Evolutionary conservation across 2,888 invertebrate species (phyloP).

Genomic region (Sarcophaga caerulescens): DNA sequence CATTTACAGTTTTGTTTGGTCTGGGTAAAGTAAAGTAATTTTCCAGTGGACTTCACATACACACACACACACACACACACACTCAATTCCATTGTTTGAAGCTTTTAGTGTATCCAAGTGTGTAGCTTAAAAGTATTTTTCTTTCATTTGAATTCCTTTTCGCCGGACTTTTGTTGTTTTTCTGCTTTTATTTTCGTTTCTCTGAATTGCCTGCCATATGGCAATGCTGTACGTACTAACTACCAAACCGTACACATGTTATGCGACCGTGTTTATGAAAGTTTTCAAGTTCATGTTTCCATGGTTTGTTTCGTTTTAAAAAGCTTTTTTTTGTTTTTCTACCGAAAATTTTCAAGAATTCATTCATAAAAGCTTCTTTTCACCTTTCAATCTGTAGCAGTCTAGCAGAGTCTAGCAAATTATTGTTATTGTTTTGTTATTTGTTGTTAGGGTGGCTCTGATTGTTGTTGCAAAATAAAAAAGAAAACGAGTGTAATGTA

Average conservation of each 20-base stretch:
- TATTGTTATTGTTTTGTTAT: background rate
- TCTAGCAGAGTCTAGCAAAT: too few relatives aligned
- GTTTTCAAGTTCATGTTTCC: constrained; percentile 16
- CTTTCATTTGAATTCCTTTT: background rate
- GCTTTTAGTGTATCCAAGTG: constrained; percentile 33
- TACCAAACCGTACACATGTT: background rate
- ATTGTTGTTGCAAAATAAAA: background rate
- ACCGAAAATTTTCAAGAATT: constrained; percentile 22
- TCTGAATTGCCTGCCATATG: background rate
- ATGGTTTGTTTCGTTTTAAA: background rate
- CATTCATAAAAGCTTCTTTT: constrained; percentile 52
- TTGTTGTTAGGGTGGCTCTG: background rate
- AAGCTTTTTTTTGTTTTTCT: constrained; percentile 16
- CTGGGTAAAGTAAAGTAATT: too few relatives aligned
- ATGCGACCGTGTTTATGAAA: background rate
- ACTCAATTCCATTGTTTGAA: constrained; percentile 14
- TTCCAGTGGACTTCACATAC: too few relatives aligned
- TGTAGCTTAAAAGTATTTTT: background rate
- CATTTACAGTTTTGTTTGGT: background rate
- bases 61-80: too few relatives aligned
- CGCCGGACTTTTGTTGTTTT: background rate
- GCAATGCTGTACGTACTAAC: background rate
- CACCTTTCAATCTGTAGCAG: background rate
- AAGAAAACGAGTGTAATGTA: background rate
- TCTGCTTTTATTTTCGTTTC: background rate